Percentiles rank a stretch among this genome's conserved stretches.
Conservation (phyloP, 2,797 vertebrate species). For the Pseudochromis fuscus region DNA sequence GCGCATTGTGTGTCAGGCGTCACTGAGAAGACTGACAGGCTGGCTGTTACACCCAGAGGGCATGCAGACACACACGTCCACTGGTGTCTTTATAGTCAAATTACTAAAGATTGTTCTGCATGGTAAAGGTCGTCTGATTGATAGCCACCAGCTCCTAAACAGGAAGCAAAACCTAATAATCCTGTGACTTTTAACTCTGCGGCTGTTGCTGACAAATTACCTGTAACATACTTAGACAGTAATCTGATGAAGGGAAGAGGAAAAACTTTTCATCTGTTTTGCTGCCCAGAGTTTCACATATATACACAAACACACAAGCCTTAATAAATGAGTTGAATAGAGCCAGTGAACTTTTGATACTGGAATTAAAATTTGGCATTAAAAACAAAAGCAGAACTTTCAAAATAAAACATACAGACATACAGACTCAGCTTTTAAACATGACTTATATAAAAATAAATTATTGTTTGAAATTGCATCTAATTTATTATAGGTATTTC, state of each 20-base stretch:
- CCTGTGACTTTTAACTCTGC: conserved; percentile 44
- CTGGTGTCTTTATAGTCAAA: conserved; percentile 61
- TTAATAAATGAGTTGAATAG: conserved; percentile 14
- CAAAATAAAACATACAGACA: neutral
- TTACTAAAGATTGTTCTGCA: conserved; percentile 71
- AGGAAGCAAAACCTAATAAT: conserved; percentile 59
- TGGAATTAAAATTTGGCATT: conserved; percentile 1
- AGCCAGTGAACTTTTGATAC: neutral
- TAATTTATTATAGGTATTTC: no score
- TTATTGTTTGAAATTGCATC: no score
- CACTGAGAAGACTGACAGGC: conserved; percentile 59
- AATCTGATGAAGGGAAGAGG: conserved; percentile 34
- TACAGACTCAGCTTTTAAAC: neutral
- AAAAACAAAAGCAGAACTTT: neutral
- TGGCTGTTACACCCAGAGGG: conserved; percentile 52
- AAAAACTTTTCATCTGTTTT: conserved; percentile 1
- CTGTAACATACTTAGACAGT: conserved; percentile 21
- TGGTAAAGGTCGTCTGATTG: conserved; percentile 70
- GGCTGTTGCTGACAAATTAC: conserved; percentile 52
- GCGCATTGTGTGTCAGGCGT: conserved; percentile 59
- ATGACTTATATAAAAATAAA: no score
- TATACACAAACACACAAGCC: conserved; percentile 29
- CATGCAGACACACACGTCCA: conserved; percentile 40
- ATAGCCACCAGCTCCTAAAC: conserved; percentile 47
- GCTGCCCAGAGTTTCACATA: neutral